Evolutionary conservation across 2,888 invertebrate species (phyloP).

Genomic region (Schizaphis graminum): DNA sequence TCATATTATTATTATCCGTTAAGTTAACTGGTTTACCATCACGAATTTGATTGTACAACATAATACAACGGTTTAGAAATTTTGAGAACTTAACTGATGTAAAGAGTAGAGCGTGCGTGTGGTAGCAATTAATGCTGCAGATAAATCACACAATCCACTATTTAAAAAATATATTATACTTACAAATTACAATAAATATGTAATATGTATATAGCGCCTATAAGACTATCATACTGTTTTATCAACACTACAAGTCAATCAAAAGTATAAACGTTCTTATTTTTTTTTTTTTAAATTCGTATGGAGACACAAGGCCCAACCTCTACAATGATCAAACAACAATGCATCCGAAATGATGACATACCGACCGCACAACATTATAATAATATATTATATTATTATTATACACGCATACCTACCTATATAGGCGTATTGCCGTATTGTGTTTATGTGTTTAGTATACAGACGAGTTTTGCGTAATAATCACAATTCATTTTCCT

Average conservation of each 20-base stretch:
- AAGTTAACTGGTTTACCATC: neutral
- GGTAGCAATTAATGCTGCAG: neutral
- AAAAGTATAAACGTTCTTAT: neutral
- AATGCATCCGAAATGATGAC: slow-evolving; percentile 22
- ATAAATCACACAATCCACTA: neutral
- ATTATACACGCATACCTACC: neutral
- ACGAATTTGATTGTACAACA: neutral
- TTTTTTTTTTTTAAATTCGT: neutral
- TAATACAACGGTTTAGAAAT: neutral
- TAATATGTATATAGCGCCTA: neutral
- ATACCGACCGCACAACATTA: slow-evolving; percentile 17
- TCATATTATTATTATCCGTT: neutral
- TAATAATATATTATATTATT: slow-evolving; percentile 5
- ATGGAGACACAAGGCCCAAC: neutral
- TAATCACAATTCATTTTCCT: slow-evolving; percentile 45
- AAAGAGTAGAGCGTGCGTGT: neutral
- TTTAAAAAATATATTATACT: neutral
- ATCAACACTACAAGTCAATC: slow-evolving; percentile 49
- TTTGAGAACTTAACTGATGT: neutral
- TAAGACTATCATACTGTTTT: neutral
- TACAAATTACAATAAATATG: neutral
- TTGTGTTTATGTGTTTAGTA: slow-evolving; percentile 1
- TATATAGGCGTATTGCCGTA: neutral
- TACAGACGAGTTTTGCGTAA: slow-evolving; percentile 43
- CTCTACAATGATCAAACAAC: neutral